Evolutionary conservation across 1,140 invertebrate genomes (phyloP).

Genomic region (Episyrphus balteatus): DNA sequence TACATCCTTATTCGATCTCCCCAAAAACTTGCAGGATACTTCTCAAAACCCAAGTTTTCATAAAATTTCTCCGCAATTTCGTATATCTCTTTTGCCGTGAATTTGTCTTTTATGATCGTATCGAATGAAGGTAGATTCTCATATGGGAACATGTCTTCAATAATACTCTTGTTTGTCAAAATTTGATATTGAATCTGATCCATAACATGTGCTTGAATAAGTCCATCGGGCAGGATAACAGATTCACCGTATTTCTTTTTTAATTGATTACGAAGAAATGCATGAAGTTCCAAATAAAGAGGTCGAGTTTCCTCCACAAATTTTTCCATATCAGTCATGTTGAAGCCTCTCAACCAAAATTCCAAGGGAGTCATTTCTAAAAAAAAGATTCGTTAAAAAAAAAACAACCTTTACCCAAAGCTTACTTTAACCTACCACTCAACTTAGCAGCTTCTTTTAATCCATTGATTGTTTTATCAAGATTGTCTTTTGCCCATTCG

Average conservation of each 20-base stretch:
- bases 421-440: too few relatives aligned
- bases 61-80: slow-evolving; percentile 70
- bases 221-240: slow-evolving; percentile 51
- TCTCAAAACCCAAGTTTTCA: slow-evolving; percentile 18
- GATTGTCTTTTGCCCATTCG: too few relatives aligned
- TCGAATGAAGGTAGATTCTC: slow-evolving; percentile 9
- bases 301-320: slow-evolving; percentile 54
- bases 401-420: too few relatives aligned
- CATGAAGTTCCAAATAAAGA: slow-evolving; percentile 73
- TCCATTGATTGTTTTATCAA: too few relatives aligned
- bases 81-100: slow-evolving; percentile 56
- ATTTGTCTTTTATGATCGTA: slow-evolving; percentile 9
- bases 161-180: slow-evolving; percentile 9
- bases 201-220: slow-evolving; percentile 78
- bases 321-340: slow-evolving; percentile 29
- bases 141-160: slow-evolving; percentile 8
- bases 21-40: slow-evolving; percentile 4
- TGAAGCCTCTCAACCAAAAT: too few relatives aligned
- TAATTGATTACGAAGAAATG: slow-evolving; percentile 65
- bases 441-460: too few relatives aligned
- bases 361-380: too few relatives aligned
- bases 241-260: slow-evolving; percentile 55
- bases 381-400: too few relatives aligned
- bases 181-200: slow-evolving; percentile 24
- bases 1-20: background rate